A percentile compares a stretch with the other conserved stretches of the same genome.
These are phyloP conservation scores for Eulimnadia texana DNA, from an alignment of 1,140 invertebrate genomes.

Conservation along the genomic window DNA sequence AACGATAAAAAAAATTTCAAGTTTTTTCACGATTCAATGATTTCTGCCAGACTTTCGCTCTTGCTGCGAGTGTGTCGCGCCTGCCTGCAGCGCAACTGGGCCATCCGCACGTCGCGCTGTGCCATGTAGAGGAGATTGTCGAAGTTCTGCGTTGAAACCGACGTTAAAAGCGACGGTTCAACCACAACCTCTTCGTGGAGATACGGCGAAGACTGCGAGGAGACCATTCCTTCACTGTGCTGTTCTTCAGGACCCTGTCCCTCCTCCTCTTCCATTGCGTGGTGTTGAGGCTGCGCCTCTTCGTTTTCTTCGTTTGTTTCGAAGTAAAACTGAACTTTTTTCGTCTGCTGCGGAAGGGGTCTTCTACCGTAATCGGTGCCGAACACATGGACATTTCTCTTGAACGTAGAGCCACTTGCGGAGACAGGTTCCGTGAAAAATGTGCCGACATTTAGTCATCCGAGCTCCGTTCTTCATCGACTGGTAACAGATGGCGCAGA, in stretches of 20 bases:
- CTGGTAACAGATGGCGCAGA: constrained; percentile 42
- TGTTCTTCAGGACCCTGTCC: no score
- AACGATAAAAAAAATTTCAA: not conserved
- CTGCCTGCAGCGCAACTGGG: not conserved
- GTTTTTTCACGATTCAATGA: not conserved
- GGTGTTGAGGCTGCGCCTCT: no score
- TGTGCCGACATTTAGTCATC: constrained; percentile 39
- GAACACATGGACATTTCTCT: constrained; percentile 35
- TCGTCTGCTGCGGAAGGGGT: not conserved
- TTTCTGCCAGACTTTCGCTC: constrained; percentile 8
- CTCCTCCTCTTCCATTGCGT: no score
- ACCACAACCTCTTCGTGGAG: not conserved
- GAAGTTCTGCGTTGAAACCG: not conserved
- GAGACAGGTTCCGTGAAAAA: constrained; percentile 40
- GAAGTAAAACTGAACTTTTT: constrained; percentile 3
- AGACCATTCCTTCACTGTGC: no score
- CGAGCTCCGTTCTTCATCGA: constrained; percentile 28
- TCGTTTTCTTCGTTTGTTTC: not conserved
- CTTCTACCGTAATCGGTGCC: constrained; percentile 2
- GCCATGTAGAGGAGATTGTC: not conserved
- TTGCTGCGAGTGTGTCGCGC: constrained; percentile 10
- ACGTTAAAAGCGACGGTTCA: not conserved
- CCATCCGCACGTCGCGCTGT: not conserved
- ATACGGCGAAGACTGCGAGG: not conserved
- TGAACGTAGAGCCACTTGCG: constrained; percentile 43